Base-by-base conservation (phyloP, 37 sponge, comb jelly and placozoan species). In the Ianthella basta region DNA sequence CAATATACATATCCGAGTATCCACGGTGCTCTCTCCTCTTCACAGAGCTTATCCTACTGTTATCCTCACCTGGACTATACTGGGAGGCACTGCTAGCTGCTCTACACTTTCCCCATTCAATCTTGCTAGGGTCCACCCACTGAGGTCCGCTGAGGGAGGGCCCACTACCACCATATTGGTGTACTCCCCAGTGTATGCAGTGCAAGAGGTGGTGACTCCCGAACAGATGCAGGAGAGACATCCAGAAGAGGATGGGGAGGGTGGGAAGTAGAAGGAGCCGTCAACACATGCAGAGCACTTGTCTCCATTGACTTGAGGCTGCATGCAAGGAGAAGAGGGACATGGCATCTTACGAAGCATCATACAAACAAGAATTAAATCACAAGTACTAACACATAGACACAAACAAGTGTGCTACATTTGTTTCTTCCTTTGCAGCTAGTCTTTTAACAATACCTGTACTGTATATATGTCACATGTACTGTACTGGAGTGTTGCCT, bases 211-310 rank as follows among this genome's bases (percentile, higher is more conserved):
- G 38, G 32, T 75, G 44, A 75, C 38, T 75, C 78, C 78, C 20
- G 78, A 75, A 75, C 78, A 75, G 44, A 4, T 16, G 21, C 78
- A 75, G n/a, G 53, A 24, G 10, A 75, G 78, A 75, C 78, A 75
- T n/a, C 54, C 54, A 69, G 18, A 6, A 34, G 70, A 18, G 34
- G 70, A 34, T 18, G 37, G 23, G 1, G 19, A 50, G 8, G 50
- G 50, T 44, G 50, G 50, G 38, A 75, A 41, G 54, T 53, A 50
- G 78, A 75, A 75, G 13, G 78, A 40, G 54, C 25, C 54, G 4
- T 1, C 14, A 19, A 2, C 53, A 41, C 78, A 75, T 4, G 14
- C 5, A 36, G 37, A 40, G 40, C 78, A 75, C 25, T 75, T 75
- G 53, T 75, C 78, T 53, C 78, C 78, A 24, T 23, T 24, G 29